A percentile compares a stretch with the other conserved stretches of the same genome.
Conservation (phyloP, 2,113 vertebrate genomes). For the Chascanopsetta lugubris region DNA sequence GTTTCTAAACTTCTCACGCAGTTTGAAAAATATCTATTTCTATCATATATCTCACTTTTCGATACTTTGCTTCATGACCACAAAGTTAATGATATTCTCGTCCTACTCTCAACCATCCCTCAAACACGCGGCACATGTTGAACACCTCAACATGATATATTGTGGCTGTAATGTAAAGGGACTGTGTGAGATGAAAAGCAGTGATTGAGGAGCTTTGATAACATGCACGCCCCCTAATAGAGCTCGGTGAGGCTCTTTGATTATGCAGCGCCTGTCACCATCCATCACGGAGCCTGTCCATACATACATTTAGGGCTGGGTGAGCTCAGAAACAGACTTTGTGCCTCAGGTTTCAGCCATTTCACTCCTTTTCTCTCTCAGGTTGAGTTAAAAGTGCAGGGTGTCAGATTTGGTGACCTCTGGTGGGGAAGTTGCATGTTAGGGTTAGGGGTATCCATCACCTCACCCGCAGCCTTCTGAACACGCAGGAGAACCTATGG, state of each 20-base stretch:
- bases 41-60: not conserved
- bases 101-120: not conserved
- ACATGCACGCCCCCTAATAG: constrained; percentile 20
- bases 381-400: too few species aligned
- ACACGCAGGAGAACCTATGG: too few species aligned
- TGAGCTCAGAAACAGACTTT: not conserved
- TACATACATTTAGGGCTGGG: constrained; percentile 1
- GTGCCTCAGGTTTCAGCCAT: not conserved
- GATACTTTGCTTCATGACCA: not conserved
- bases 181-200: not conserved
- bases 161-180: constrained; percentile 3
- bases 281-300: constrained; percentile 34
- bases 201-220: constrained; percentile 7
- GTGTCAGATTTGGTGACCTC: too few species aligned
- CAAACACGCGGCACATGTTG: not conserved
- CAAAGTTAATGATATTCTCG: constrained; percentile 3
- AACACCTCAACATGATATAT: not conserved
- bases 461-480: too few species aligned
- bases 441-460: too few species aligned
- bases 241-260: constrained; percentile 20
- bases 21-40: not conserved
- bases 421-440: too few species aligned
- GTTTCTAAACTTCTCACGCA: not conserved
- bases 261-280: constrained; percentile 25
- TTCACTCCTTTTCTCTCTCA: too few species aligned